Conservation (phyloP, 2,888 invertebrate species). For the Pandemis corylana region DNA sequence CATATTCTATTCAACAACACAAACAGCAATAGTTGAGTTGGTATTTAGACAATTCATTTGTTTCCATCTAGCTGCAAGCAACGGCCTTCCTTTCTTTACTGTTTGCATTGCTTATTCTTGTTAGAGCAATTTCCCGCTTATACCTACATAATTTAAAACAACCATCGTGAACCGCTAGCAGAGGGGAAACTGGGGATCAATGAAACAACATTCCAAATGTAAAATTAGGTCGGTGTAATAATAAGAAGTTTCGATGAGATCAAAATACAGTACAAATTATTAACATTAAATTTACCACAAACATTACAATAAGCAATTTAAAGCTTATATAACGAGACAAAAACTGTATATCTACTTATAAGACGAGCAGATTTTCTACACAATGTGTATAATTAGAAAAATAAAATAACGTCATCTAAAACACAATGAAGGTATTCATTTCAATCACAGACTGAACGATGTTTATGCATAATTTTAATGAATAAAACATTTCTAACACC, state of each 20-base stretch:
- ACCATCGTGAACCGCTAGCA: not conserved
- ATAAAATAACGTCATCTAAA: not conserved
- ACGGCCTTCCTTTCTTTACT: not conserved
- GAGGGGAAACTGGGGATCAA: slow-evolving; percentile 8
- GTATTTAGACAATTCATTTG: not conserved
- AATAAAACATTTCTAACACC: not conserved
- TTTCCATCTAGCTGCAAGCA: not conserved
- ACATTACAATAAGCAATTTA: not conserved
- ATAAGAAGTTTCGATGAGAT: slow-evolving; percentile 18
- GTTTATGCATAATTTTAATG: not conserved
- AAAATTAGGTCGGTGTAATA: slow-evolving; percentile 28
- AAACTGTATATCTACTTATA: slow-evolving; percentile 1
- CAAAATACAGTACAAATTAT: slow-evolving; percentile 16
- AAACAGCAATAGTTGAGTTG: not conserved
- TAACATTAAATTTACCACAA: slow-evolving; percentile 4
- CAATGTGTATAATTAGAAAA: not conserved
- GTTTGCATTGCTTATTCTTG: slow-evolving; percentile 4
- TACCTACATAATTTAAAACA: slow-evolving; percentile 4
- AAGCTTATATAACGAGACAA: not conserved
- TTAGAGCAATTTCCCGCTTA: not conserved
- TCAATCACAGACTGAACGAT: not conserved
- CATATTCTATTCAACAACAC: not conserved
- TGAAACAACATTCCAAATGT: slow-evolving; percentile 28
- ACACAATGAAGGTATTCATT: not conserved
- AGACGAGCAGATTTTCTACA: not conserved